Evolutionary conservation across 2,797 vertebrate genomes (phyloP).

Genomic region (Characodon lateralis): DNA sequence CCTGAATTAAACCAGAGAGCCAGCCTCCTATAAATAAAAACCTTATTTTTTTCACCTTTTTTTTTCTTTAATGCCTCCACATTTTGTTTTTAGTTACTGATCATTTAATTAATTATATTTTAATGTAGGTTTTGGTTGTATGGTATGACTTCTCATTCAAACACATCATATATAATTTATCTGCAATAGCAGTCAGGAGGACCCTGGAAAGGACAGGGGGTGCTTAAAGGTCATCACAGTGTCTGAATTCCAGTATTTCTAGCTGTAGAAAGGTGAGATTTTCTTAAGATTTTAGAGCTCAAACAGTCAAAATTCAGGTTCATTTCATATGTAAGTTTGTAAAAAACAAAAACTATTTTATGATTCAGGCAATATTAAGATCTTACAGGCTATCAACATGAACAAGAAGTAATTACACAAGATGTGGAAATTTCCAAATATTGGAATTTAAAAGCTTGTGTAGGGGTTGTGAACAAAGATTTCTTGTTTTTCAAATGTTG

Average conservation of each 20-base stretch:
- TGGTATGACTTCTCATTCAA: neutral
- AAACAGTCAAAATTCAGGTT: neutral
- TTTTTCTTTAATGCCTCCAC: neutral
- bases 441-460: conserved; percentile 60
- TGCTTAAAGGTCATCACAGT: neutral
- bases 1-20: too few relatives aligned
- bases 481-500: conserved; percentile 55
- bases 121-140: neutral
- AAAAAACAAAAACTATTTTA: neutral
- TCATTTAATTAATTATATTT: neutral
- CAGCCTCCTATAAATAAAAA: too few relatives aligned
- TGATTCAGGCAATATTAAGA: too few relatives aligned
- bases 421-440: neutral
- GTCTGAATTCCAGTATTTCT: neutral
- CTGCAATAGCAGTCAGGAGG: neutral
- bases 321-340: neutral
- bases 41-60: too few relatives aligned
- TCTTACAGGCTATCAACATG: too few relatives aligned
- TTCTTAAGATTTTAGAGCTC: neutral
- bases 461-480: conserved; percentile 66
- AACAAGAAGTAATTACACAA: neutral
- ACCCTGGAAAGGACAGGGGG: neutral
- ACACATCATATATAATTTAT: neutral
- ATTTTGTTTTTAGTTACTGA: neutral
- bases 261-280: neutral